Evolutionary conservation across 1,140 invertebrate genomes (phyloP).

Genomic region (Brachionus asplanchnoidis): DNA sequence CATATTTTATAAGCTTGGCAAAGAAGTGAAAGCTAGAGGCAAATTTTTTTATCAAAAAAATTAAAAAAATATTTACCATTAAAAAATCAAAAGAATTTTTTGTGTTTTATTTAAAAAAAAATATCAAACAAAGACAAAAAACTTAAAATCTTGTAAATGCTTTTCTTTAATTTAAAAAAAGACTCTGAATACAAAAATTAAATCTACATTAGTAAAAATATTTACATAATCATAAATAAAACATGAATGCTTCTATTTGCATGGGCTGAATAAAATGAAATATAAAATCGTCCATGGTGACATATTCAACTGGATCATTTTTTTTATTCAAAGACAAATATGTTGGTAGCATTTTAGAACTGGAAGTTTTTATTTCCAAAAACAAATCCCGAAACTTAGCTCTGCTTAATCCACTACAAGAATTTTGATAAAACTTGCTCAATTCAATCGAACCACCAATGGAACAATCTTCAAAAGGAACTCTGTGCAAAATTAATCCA

Average conservation of each 20-base stretch:
- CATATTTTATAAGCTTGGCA: too few relatives aligned
- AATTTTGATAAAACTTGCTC: neutral
- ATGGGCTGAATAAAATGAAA: neutral
- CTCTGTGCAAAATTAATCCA: slow-evolving; percentile 26
- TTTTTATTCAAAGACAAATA: neutral
- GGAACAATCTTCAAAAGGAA: slow-evolving; percentile 16
- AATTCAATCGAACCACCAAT: neutral
- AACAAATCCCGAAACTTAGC: neutral
- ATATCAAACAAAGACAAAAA: too few relatives aligned
- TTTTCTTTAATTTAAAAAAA: too few relatives aligned
- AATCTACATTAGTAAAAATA: too few relatives aligned
- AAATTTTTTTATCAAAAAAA: too few relatives aligned
- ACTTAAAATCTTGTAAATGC: too few relatives aligned
- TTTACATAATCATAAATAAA: neutral
- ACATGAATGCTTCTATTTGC: slow-evolving; percentile 12
- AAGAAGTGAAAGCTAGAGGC: too few relatives aligned
- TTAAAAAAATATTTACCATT: too few relatives aligned
- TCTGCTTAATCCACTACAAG: neutral
- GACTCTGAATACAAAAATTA: too few relatives aligned
- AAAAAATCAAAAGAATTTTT: too few relatives aligned
- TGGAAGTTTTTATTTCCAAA: neutral
- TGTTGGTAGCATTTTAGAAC: neutral
- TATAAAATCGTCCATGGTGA: neutral
- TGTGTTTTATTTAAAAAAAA: too few relatives aligned
- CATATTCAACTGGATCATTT: neutral